Base-by-base conservation (phyloP, 2,113 vertebrate genomes). In the Gopherus evgoodei region DNA sequence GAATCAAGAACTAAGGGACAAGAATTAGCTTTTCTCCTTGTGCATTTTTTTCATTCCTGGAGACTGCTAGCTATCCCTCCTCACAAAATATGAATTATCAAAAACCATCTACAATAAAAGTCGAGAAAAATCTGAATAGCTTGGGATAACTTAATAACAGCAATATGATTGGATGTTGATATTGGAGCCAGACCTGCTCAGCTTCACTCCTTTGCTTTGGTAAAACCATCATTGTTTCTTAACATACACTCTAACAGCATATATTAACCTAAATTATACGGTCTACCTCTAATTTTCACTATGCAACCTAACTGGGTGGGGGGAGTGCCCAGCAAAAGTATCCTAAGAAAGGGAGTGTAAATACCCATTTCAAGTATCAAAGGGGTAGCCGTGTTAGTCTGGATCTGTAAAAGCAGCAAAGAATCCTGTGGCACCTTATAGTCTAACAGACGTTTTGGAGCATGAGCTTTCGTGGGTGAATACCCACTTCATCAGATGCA, bases 251-350 rank as follows among this genome's bases (percentile, higher is more conserved):
- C 2, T 59, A 90, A 25, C 4, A 86, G 6, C 19, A 82, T 2
- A 31, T 78, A 79, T 47, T 89, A 76, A 17, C 87, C 93, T 44
- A 76, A 11, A 42, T 76, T 42, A 76, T 12, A 38, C 44, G 22
- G 38, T 42, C 22, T 44, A 76, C 12, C 25, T 76, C 72, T 44
- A 25, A 22, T 24, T 44, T 91, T 95, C 79, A 65, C 7, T 88
- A 62, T 86, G 42, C 90, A 89, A 89, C 85, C n/a, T 47, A 89
- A 91, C 27, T 75, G 78, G 78, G 94, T 91, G 5, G 90, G 13
- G 86, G 85, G 6, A 27, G 16, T 17, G 1, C 10, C 11, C 81
- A 90, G 38, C 31, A 86, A 35, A 59, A 86, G 91, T 85, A 47
- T 25, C 11, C 7, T 29, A 57, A 84, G 53, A 72, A 96, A 86